Conservation (phyloP, 1,140 invertebrate species). For the Drosophila pseudoobscura region DNA sequence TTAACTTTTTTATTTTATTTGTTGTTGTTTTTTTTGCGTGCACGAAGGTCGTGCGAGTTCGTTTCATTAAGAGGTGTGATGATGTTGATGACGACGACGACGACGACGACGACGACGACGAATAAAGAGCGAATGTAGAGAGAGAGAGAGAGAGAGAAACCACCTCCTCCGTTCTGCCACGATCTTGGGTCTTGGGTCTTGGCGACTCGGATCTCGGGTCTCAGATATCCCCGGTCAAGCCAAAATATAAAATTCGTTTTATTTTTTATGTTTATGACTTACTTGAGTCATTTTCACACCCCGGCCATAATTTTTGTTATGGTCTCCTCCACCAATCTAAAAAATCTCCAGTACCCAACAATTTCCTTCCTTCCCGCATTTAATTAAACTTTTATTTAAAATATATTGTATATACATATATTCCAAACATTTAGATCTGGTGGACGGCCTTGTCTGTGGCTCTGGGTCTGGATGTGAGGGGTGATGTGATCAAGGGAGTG, state of each 20-base stretch:
- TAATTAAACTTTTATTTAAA: slow-evolving; percentile 15
- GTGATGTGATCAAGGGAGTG: slow-evolving; percentile 92
- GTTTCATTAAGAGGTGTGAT: slow-evolving; percentile 77
- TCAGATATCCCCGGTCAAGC: slow-evolving; percentile 4
- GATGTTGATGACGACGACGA: slow-evolving; percentile 57
- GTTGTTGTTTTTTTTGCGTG: slow-evolving; percentile 53
- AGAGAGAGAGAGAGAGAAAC: slow-evolving; percentile 10
- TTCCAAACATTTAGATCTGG: slow-evolving; percentile 87
- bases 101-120: slow-evolving; percentile 45
- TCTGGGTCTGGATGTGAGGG: slow-evolving; percentile 91
- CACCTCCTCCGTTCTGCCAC: background rate
- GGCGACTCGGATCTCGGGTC: background rate
- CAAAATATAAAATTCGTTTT: slow-evolving; percentile 19
- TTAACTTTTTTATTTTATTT: slow-evolving; percentile 49
- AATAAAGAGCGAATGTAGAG: slow-evolving; percentile 32
- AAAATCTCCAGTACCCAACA: slow-evolving; percentile 17
- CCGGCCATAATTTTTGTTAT: slow-evolving; percentile 69
- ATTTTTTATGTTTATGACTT: slow-evolving; percentile 62
- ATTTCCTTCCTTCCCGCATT: slow-evolving; percentile 18
- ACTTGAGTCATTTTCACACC: slow-evolving; percentile 75
- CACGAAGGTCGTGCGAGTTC: slow-evolving; percentile 79
- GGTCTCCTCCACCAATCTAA: slow-evolving; percentile 40
- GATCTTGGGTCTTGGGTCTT: background rate
- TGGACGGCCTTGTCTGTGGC: slow-evolving; percentile 94
- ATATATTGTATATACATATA: too few species aligned